A percentile compares a stretch with the other conserved stretches of the same genome.
Conservation (phyloP, 2,797 vertebrate species). For the Tolypeutes matacus region DNA sequence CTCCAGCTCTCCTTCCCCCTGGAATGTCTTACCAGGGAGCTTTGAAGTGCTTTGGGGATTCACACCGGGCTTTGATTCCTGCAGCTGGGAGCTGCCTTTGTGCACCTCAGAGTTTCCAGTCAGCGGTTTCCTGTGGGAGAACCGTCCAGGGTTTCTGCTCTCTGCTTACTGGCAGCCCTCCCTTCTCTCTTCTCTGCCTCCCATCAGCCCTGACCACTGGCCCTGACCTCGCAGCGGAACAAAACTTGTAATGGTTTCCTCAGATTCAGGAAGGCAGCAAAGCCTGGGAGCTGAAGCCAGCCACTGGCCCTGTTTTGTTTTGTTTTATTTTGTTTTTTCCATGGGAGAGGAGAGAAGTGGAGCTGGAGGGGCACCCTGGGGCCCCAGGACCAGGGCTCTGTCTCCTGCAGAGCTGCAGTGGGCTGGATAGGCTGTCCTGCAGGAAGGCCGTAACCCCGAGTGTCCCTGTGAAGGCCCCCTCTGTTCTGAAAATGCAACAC, state of each 20-base stretch:
- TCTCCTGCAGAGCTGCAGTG: not conserved
- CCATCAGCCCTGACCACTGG: not conserved
- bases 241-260: not conserved
- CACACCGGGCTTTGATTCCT: not conserved
- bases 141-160: rapidly evolving
- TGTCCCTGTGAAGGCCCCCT: not conserved
- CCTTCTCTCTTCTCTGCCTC: not conserved
- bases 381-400: not conserved
- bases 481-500: not conserved
- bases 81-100: not conserved
- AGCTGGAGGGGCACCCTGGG: rapidly evolving
- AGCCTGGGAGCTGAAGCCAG: not conserved
- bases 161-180: not conserved
- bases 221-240: not conserved
- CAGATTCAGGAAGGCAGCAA: not conserved
- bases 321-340: not conserved
- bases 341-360: not conserved
- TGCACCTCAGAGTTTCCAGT: not conserved
- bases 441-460: not conserved
- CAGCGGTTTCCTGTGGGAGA: not conserved
- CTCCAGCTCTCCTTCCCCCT: not conserved
- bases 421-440: not conserved
- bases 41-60: not conserved
- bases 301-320: no score
- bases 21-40: not conserved